Evolutionary conservation across 2,888 invertebrate species (phyloP), one percentile per base, ranked within the genome.

Genomic region (Zygogramma bicolorata): DNA sequence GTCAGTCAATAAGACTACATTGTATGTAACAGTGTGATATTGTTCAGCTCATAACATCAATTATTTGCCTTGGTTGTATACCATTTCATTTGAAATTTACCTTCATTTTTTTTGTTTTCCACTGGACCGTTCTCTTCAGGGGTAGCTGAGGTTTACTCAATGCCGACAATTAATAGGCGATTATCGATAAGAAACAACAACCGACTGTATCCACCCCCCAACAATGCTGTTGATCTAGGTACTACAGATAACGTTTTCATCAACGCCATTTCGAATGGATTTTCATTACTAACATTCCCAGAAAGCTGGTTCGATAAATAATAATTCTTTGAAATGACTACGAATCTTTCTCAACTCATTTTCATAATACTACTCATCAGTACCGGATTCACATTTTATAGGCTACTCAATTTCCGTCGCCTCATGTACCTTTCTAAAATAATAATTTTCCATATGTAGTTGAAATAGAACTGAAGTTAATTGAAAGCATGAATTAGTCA

Each of bases 141-240:
- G 77, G 76, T 78, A 67, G 79, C 80, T 71, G 81, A 81, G 67
- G 81, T 78, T 65, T 84, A 83, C 79, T 81, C 82, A 74, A 86
- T 86, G 86, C 83, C 87, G 40, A 87, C 86, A 46, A 85, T 87
- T 79, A 86, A 86, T 77, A 83, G 87, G 49, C 85, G 86, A 73
- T 81, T 87, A 69, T 87, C 86, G 31, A 81, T 86, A 71, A 84
- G 81, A 80, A 84, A 83, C 79, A 84, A 82, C 74, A 83, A 82
- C 72, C 79, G 79, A 62, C 80, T 81, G 67, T 79, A 81, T 66
- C 81, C 82, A 61, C 81, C 81, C 53, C 76, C 78, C 68, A 82
- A 80, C 66, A 71, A 75, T 25, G 66, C 68, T 68, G 78, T 79
- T 74, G 72, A 79, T 77, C 77, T 83, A 84, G 84, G 84, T 84